Conservation (phyloP, 2,113 vertebrate genomes). For the Anguilla rostrata region DNA sequence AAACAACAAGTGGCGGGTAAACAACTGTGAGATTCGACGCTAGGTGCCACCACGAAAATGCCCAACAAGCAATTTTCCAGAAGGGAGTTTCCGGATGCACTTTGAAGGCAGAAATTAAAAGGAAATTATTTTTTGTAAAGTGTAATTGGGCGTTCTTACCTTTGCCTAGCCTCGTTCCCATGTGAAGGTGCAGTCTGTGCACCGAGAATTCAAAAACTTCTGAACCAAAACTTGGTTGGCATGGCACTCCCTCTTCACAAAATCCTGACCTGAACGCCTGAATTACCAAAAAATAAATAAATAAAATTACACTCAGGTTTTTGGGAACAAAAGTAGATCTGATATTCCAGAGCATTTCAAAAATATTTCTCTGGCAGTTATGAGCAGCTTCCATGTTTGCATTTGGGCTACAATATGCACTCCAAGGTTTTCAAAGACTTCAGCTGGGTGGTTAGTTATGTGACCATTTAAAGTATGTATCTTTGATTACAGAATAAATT, state of each 20-base stretch:
- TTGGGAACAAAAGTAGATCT: neutral
- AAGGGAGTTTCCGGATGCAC: neutral
- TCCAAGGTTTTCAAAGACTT: neutral
- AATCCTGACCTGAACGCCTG: neutral
- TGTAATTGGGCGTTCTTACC: neutral
- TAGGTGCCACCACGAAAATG: neutral
- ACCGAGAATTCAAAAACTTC: neutral
- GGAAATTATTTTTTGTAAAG: neutral
- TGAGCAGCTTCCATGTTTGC: neutral
- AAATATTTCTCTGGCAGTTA: neutral
- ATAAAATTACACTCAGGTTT: neutral
- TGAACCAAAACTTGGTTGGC: neutral
- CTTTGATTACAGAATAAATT: too few species aligned
- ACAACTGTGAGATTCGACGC: neutral
- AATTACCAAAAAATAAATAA: neutral
- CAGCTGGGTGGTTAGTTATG: neutral
- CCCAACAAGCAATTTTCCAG: neutral
- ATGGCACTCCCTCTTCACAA: slow-evolving; percentile 1
- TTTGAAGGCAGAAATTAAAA: neutral
- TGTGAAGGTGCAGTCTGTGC: neutral
- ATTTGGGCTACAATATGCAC: neutral
- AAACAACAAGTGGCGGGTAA: neutral
- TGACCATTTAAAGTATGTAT: neutral
- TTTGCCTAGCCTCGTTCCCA: neutral
- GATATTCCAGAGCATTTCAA: neutral